phyloP scores from a whole-genome alignment of 2,113 vertebrate species.

The Oncorhynchus kisutch region DNA sequence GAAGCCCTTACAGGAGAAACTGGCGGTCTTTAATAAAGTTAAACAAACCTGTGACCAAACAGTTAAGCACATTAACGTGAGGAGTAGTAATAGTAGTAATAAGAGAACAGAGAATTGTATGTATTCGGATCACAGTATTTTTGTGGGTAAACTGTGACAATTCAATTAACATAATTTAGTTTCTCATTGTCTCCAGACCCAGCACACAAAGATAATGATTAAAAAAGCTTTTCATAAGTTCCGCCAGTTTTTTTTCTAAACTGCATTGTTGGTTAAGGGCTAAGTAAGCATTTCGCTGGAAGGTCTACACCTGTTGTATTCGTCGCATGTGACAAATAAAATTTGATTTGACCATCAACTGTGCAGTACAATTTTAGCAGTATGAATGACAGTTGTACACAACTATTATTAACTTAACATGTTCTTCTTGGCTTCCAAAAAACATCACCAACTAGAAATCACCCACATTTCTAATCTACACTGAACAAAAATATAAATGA shows the following conservation, averaged over 20 bases:
- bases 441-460: too few relatives aligned
- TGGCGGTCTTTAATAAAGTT: background rate
- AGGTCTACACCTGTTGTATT: too few relatives aligned
- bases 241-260: background rate
- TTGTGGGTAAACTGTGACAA: too few relatives aligned
- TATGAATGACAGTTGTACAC: background rate
- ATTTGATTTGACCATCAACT: background rate
- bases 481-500: too few relatives aligned
- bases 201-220: background rate
- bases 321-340: too few relatives aligned
- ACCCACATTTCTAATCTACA: too few relatives aligned
- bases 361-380: background rate
- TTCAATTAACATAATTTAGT: background rate
- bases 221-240: background rate
- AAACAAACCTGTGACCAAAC: background rate
- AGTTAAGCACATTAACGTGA: background rate
- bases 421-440: too few relatives aligned
- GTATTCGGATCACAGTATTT: background rate
- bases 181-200: background rate
- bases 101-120: background rate
- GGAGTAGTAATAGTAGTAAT: background rate
- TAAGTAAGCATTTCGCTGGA: too few relatives aligned
- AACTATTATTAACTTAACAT: background rate
- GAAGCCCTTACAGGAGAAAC: slow-evolving; percentile 5
- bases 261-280: too few relatives aligned